Percentiles rank a stretch among this genome's conserved stretches.
Conservation (phyloP, 2,797 vertebrate species). For the Xerus rutilus region DNA sequence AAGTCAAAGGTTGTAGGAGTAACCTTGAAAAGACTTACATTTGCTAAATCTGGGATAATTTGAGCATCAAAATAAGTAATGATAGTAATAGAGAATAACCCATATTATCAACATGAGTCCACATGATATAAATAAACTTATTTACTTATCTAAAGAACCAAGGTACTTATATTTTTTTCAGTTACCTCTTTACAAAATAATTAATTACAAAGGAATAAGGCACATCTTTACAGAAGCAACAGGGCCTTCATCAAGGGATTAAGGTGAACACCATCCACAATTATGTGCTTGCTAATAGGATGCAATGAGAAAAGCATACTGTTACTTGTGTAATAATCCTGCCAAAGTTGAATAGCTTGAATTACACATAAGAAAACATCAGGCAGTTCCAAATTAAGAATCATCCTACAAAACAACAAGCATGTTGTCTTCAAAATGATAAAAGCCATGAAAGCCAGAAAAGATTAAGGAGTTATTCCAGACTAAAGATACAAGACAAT, state of each 20-base stretch:
- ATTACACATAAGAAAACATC: slow-evolving; percentile 4
- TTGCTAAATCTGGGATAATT: too few species aligned
- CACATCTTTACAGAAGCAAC: background rate
- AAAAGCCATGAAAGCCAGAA: background rate
- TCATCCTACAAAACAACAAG: background rate
- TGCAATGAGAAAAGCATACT: background rate
- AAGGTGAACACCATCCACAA: background rate
- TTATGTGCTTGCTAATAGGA: background rate
- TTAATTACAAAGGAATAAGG: background rate
- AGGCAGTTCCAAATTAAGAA: background rate
- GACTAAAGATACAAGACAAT: background rate
- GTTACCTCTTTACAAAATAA: too few species aligned
- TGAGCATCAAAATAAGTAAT: too few species aligned
- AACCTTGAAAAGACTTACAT: background rate
- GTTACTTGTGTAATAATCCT: background rate
- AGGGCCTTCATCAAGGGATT: background rate
- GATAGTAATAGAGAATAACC: background rate
- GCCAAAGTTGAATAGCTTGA: background rate
- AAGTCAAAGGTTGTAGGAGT: background rate
- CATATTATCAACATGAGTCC: background rate
- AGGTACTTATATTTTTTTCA: slow-evolving; percentile 14
- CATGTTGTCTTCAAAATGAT: background rate
- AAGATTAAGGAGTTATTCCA: background rate
- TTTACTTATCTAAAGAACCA: background rate
- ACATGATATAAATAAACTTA: background rate